Conservation (phyloP, 2,888 invertebrate species). For the Agonum fuliginosum region DNA sequence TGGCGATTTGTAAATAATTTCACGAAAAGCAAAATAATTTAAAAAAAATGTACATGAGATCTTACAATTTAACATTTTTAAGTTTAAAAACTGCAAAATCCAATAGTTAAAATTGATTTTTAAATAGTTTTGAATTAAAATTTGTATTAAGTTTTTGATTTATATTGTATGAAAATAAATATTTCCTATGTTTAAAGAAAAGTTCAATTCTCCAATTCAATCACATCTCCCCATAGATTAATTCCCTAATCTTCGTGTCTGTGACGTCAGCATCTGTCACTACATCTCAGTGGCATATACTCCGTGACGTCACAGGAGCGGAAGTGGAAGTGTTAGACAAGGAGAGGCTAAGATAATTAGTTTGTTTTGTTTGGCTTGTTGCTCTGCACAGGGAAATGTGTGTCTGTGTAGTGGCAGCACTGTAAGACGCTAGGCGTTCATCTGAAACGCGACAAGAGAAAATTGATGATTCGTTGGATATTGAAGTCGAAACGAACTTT, state of each 20-base stretch:
- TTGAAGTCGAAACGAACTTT: conserved; percentile 35
- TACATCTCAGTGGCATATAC: background rate
- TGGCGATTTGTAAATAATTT: too few species aligned
- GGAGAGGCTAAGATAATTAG: conserved; percentile 22
- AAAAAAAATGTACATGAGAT: too few species aligned
- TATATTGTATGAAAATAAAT: too few species aligned
- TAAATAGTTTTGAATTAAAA: too few species aligned
- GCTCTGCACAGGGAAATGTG: background rate
- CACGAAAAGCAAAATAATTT: too few species aligned
- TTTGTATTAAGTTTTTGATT: too few species aligned
- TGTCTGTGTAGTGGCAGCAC: conserved; percentile 5
- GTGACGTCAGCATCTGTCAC: conserved; percentile 21
- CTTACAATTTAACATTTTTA: too few species aligned
- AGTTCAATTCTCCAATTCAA: background rate
- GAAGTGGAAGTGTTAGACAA: background rate
- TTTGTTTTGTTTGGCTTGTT: conserved; percentile 43
- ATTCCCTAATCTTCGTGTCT: background rate
- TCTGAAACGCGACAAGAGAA: conserved; percentile 11
- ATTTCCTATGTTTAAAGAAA: background rate
- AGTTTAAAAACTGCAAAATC: too few species aligned
- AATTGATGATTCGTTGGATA: conserved; percentile 44
- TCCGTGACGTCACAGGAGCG: conserved; percentile 5
- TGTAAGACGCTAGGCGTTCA: background rate
- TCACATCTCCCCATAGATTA: background rate
- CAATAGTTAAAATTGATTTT: too few species aligned